Base-by-base conservation (phyloP, 2,888 invertebrate species). In the Plagiodera versicolora region DNA sequence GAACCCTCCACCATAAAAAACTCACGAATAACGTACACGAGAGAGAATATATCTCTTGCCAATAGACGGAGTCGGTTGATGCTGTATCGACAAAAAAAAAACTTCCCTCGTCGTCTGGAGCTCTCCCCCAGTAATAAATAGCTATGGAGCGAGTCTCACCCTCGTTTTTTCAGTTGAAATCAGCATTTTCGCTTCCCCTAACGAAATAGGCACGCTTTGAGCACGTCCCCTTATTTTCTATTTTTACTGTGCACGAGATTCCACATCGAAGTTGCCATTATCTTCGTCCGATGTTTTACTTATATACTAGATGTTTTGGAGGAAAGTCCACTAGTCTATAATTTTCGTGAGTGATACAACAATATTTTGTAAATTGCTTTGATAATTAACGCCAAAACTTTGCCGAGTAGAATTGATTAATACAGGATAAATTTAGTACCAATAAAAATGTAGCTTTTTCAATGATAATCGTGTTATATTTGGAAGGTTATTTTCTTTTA, bases 121-220 rank as follows among this genome's bases (percentile, higher is more conserved):
- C 39, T 61, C 51, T 58, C 61, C 61, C 61, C 61, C 51, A 50
- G 24, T 32, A 61, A 61, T 61, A 61, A 61, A 61, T 61, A 61
- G 50, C 61, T 61, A 61, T 61, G 50, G 58, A 50, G 61, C 28
- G 54, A 44, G 54, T 54, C 61, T 57, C 57, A 50, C 57, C 61
- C 61, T 35, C 56, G 60, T 47, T 67, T 67, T 67, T 67, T 67
- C 60, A 61, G 55, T 57, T 64, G 61, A 54, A 65, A 65, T 65
- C 67, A 63, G 65, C 64, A 64, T 67, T 65, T 67, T 67, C 65
- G 59, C 62, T 49, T 58, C 61, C 67, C 67, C 62, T 54, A 46
- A 52, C 55, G 56, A 56, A 64, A 64, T 58, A 50, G 56, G 64
- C 67, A 67, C 67, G 67, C 65, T 61, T 59, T 28, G 48, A 57